These are phyloP conservation scores for Platysternon megacephalum DNA, from an alignment of 2,113 vertebrate genomes.

Conservation along the genomic window DNA sequence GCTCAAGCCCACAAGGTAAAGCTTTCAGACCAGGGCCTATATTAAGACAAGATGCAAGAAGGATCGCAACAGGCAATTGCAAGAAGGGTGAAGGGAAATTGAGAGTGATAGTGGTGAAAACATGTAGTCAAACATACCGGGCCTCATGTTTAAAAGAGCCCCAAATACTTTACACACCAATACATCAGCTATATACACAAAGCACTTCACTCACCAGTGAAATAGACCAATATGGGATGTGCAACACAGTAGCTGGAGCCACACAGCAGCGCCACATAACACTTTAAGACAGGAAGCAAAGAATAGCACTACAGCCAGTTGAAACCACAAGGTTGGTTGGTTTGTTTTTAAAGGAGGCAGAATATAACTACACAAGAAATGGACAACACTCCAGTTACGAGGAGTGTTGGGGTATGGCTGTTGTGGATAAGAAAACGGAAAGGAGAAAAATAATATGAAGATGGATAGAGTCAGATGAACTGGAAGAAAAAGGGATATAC, in stretches of 20 bases:
- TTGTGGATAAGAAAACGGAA: no score
- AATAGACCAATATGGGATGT: background rate
- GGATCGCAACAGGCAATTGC: background rate
- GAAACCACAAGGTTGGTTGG: background rate
- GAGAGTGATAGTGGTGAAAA: background rate
- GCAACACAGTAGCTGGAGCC: background rate
- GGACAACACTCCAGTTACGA: background rate
- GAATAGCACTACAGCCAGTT: background rate
- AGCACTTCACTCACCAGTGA: background rate
- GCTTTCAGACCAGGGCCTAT: background rate
- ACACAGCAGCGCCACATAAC: no score
- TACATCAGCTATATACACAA: background rate
- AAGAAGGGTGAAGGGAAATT: background rate
- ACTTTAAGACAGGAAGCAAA: background rate
- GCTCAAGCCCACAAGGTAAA: background rate
- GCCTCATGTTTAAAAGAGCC: background rate
- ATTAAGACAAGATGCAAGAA: background rate
- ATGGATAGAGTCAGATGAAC: background rate
- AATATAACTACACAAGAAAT: background rate
- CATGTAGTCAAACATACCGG: background rate
- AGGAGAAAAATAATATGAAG: background rate
- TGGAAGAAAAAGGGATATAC: background rate
- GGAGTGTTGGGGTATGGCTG: background rate
- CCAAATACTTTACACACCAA: background rate
- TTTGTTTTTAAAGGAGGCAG: background rate